Percentiles rank a stretch among this genome's conserved stretches.
phyloP scores from a whole-genome alignment of 1,140 invertebrate species.

The Eulimnadia texana region DNA sequence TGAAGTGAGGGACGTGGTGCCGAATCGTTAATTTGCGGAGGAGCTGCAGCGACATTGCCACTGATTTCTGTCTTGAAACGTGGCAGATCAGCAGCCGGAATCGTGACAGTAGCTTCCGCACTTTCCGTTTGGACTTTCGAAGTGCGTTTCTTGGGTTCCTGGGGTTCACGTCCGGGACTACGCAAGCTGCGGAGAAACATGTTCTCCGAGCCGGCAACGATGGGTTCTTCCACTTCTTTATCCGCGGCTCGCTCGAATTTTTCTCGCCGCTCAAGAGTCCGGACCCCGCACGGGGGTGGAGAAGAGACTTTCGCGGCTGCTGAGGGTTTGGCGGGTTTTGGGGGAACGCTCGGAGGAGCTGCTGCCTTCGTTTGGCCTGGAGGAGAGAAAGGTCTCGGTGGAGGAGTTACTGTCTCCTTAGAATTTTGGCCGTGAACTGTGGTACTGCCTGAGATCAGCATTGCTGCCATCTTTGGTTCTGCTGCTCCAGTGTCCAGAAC shows the following conservation, averaged over 20 bases:
- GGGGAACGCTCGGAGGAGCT: neutral
- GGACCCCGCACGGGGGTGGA: conserved; percentile 4
- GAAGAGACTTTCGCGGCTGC: conserved; percentile 2
- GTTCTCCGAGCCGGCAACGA: conserved; percentile 9
- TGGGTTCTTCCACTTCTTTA: neutral
- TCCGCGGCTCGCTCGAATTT: too few species aligned
- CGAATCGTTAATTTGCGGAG: conserved; percentile 15
- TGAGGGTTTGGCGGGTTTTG: neutral
- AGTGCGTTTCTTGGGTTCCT: conserved; percentile 20
- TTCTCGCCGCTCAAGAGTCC: conserved; percentile 10
- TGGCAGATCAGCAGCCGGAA: neutral
- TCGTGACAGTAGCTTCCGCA: neutral
- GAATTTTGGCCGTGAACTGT: too few species aligned
- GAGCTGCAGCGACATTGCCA: conserved; percentile 36
- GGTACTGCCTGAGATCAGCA: conserved; percentile 19
- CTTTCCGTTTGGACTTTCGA: conserved; percentile 20
- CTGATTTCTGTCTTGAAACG: conserved; percentile 42
- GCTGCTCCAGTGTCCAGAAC: conserved; percentile 19
- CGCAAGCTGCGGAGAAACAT: conserved; percentile 2
- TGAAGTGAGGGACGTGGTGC: too few species aligned
- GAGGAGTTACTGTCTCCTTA: too few species aligned
- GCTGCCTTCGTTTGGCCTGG: conserved; percentile 5
- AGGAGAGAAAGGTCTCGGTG: too few species aligned
- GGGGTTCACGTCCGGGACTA: neutral
- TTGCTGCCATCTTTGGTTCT: conserved; percentile 18